phyloP scores from a whole-genome alignment of 2,888 invertebrate genomes.

The Tridacna gigas region DNA sequence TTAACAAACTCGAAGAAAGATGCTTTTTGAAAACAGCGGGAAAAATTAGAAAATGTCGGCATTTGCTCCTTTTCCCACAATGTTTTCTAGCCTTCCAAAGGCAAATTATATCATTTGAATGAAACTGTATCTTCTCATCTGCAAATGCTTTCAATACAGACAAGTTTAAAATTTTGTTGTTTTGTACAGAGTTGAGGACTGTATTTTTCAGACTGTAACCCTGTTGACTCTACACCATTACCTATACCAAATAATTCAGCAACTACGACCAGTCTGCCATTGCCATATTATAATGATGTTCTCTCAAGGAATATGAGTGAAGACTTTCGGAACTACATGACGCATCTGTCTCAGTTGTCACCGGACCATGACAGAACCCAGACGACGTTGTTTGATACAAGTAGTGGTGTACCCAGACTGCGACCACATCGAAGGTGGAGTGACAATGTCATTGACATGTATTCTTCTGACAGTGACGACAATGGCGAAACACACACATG shows the following conservation, averaged over 20 bases:
- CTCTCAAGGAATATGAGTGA: slow-evolving; percentile 63
- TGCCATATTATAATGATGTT: slow-evolving; percentile 40
- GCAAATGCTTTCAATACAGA: too few relatives aligned
- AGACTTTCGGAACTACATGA: slow-evolving; percentile 75
- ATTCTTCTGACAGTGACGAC: slow-evolving; percentile 62
- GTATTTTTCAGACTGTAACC: slow-evolving; percentile 4
- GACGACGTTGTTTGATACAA: slow-evolving; percentile 31
- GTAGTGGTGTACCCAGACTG: slow-evolving; percentile 22
- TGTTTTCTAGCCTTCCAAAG: too few relatives aligned
- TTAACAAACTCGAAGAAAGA: too few relatives aligned
- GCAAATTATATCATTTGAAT: too few relatives aligned
- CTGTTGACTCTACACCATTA: background rate
- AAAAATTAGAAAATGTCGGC: too few relatives aligned
- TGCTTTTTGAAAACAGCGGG: too few relatives aligned
- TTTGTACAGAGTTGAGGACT: background rate
- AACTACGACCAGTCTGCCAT: background rate
- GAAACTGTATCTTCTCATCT: too few relatives aligned
- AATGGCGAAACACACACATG: background rate
- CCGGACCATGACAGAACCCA: slow-evolving; percentile 54
- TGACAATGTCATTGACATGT: slow-evolving; percentile 61
- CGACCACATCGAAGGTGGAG: slow-evolving; percentile 42
- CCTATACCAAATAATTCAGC: background rate
- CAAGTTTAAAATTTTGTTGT: too few relatives aligned
- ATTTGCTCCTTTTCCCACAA: too few relatives aligned
- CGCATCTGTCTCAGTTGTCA: slow-evolving; percentile 73